Evolutionary conservation across 1,140 invertebrate genomes (phyloP), one percentile per base, ranked within the genome.

Genomic region (Procambarus virginalis): DNA sequence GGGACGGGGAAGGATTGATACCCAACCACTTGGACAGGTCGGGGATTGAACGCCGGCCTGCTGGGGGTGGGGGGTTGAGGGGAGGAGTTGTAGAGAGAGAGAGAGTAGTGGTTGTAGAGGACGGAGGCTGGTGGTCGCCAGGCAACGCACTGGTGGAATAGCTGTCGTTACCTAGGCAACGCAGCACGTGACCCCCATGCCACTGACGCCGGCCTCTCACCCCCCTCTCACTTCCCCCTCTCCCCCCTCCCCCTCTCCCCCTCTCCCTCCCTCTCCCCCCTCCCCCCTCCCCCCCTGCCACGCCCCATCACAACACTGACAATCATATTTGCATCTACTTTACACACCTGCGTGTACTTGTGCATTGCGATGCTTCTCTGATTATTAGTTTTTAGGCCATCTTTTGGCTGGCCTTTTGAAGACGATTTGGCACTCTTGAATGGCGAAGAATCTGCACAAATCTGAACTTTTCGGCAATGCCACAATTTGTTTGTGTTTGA

Each of bases 101-200:
- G 60, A 64, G 60, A 20, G 17, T 14, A 64, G 60, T 64, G 60
- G 60, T 4, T 10, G 12, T 64, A 17, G 12, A 64, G 60, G 60
- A 5, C 1, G 17, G 51, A 68, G 80, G 80, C 80, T 78, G 51
- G 80, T 55, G 51, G 80, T 83, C 80, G 80, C 80, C 80, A 70
- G 60, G 80, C 80, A 83, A 83, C 80, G 80, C 60, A 45, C 58
- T 10, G n/a, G 55, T 45, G 80, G 51, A 9, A 46, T n/a, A 64
- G 17, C 60, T 45, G 60, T 60, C n/a, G 80, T 83, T 68, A 83
- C 80, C 60, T 64, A 58, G 80, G 60, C 80, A 83, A 83, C 80
- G 51, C 46, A 83, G 80, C 80, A 83, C 80, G 80, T 83, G 80
- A 83, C 80, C 80, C 58, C 80, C 80, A 83, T 83, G 80, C 80